These are phyloP conservation scores for Pogonocherus hispidulus DNA, from an alignment of 2,888 invertebrate genomes.

Conservation along the genomic window DNA sequence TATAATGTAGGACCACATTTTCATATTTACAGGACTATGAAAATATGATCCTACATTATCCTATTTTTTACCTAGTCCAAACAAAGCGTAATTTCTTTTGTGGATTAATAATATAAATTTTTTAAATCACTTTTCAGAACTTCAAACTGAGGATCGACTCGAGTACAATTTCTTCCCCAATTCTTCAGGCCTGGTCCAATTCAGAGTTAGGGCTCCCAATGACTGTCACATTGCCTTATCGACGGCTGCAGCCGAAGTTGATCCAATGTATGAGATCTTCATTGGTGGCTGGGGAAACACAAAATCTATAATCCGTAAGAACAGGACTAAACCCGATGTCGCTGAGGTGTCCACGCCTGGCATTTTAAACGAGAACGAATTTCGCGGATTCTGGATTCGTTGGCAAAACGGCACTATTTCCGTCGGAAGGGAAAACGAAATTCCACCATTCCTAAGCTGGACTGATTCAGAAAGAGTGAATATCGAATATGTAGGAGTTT, in stretches of 20 bases:
- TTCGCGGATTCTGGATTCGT: constrained; percentile 85
- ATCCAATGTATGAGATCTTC: constrained; percentile 89
- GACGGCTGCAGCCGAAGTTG: constrained; percentile 77
- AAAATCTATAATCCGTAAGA: constrained; percentile 86
- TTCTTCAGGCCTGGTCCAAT: constrained; percentile 78
- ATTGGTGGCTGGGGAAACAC: constrained; percentile 91
- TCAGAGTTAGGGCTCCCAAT: constrained; percentile 83
- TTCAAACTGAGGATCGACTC: constrained; percentile 84
- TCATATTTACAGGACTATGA: too few relatives aligned
- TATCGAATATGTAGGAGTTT: constrained; percentile 82
- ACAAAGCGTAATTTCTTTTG: too few relatives aligned
- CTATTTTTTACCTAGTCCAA: too few relatives aligned
- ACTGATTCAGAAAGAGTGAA: constrained; percentile 80
- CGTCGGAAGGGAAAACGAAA: constrained; percentile 71
- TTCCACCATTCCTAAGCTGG: constrained; percentile 83
- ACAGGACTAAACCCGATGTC: constrained; percentile 74
- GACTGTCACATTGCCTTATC: constrained; percentile 91
- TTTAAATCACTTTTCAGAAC: constrained; percentile 82
- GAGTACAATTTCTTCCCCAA: constrained; percentile 87
- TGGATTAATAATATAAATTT: too few relatives aligned
- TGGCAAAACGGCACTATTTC: constrained; percentile 76
- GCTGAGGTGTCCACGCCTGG: constrained; percentile 77
- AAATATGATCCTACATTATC: too few relatives aligned
- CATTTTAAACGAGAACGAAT: constrained; percentile 81
- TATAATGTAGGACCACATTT: too few relatives aligned